Base-by-base conservation (phyloP, 2,797 vertebrate species). In the Lates japonicus region DNA sequence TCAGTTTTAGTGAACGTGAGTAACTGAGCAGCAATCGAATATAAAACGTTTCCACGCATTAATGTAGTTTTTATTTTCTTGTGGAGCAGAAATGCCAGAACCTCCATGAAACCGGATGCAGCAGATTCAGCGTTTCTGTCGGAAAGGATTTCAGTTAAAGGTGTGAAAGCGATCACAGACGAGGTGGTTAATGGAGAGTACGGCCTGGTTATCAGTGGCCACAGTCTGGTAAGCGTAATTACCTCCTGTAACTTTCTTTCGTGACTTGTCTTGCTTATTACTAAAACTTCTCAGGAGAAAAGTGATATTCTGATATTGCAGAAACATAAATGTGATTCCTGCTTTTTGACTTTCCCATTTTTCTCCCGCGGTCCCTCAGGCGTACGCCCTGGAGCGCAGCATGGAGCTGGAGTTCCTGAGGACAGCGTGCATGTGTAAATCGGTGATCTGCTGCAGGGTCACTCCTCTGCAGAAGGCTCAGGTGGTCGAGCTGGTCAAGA, bases 381-480 rank as follows among this genome's bases (percentile, higher is more conserved):
- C 97, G 0, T 95, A 93, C 0, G 97, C 95, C 0, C 92, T 99
- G 59, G 96, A 99, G 88, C 88, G 83, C 83, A 92, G 93, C 84
- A 60, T 97, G 92, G 95, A 97, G 88, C 54, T 96, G 88, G 96
- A 98, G 77, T 95, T 99, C 70, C 90, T 99, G 81, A 74, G 93
- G 87, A 95, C 95, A 0, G 97, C 97, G 0, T 98, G 96, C 71
- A 93, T 98, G 97, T 99, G 98, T 84, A 96, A 97, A 80, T 92
- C 96, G 0, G 97, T 99, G 76, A 96, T 99, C 94, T 99, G 97
- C 94, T 99, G 98, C 93, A 93, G 97, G 55, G 97, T 98, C 77
- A 99, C 97, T 0, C 97, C 98, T 0, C 96, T 99, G 75, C 98
- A 99, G 95, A 99, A 99, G 87, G 97, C 98, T 65, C 97, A 98